A percentile compares a stretch with the other conserved stretches of the same genome.
Conservation (phyloP, 2,113 vertebrate species). For the Hippocampus abdominalis region DNA sequence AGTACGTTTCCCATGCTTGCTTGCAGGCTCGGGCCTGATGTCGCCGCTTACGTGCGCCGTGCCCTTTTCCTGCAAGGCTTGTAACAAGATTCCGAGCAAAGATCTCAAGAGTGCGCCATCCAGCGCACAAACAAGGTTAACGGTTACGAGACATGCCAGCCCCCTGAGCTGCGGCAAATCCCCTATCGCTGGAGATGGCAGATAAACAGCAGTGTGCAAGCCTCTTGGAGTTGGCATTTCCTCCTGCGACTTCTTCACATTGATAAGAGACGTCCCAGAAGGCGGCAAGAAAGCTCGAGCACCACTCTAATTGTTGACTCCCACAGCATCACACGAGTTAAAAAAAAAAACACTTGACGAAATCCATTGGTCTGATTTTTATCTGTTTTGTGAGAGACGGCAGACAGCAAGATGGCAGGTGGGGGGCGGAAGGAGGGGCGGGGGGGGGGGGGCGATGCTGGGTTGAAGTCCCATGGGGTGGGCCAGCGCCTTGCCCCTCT, state of each 20-base stretch:
- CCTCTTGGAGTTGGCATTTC: slow-evolving; percentile 76
- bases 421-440: neutral
- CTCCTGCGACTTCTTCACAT: slow-evolving; percentile 70
- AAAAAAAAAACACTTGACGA: slow-evolving; percentile 53
- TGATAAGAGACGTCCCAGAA: slow-evolving; percentile 65
- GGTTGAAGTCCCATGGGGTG: slow-evolving; percentile 34
- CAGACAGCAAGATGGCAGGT: slow-evolving; percentile 22
- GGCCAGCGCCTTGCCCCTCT: slow-evolving; percentile 23
- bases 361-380: slow-evolving; percentile 58
- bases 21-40: slow-evolving; percentile 45
- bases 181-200: slow-evolving; percentile 41
- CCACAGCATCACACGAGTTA: slow-evolving; percentile 45
- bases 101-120: slow-evolving; percentile 39
- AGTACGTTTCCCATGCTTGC: slow-evolving; percentile 62
- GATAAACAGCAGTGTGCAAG: slow-evolving; percentile 57
- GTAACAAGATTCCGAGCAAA: slow-evolving; percentile 52
- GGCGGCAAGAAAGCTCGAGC: slow-evolving; percentile 15
- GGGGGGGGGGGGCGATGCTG: no score
- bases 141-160: slow-evolving; percentile 32
- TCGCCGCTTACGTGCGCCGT: slow-evolving; percentile 25
- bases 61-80: slow-evolving; percentile 34
- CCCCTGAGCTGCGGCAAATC: slow-evolving; percentile 24
- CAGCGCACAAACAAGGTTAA: slow-evolving; percentile 49
- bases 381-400: slow-evolving; percentile 55
- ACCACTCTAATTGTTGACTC: slow-evolving; percentile 41